Conservation (phyloP, 2,888 invertebrate species). For the Choristoneura rosaceana region DNA sequence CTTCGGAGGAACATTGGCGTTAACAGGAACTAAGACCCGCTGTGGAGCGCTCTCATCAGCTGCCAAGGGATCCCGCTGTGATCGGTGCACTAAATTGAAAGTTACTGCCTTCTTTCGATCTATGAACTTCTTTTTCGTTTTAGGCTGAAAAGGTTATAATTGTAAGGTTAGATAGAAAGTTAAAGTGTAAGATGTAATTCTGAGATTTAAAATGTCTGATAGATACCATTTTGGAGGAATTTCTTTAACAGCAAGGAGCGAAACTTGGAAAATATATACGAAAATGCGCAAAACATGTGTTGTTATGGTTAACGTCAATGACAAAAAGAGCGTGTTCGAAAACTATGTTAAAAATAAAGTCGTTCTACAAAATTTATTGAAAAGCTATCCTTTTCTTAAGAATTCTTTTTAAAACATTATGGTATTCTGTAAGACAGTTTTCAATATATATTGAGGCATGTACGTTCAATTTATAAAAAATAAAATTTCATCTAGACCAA, state of each 20-base stretch:
- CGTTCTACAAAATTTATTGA: not conserved
- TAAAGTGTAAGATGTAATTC: not conserved
- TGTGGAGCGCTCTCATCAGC: conserved; percentile 96
- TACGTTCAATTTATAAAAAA: too few species aligned
- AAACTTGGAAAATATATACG: conserved; percentile 12
- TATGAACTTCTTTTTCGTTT: conserved; percentile 93
- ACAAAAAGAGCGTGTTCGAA: conserved; percentile 24
- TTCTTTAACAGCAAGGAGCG: not conserved
- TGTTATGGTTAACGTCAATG: conserved; percentile 61
- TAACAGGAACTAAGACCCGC: conserved; percentile 90
- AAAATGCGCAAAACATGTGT: conserved; percentile 66
- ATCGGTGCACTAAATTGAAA: conserved; percentile 96
- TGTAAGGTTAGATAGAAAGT: conserved; percentile 15
- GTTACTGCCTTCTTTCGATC: conserved; percentile 96
- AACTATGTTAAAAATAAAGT: not conserved
- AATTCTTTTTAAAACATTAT: not conserved
- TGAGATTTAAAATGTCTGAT: not conserved
- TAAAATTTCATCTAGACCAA: too few species aligned
- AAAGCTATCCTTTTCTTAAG: not conserved
- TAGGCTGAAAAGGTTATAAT: conserved; percentile 81
- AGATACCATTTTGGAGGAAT: conserved; percentile 37
- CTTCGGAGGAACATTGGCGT: conserved; percentile 71
- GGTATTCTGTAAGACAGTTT: not conserved
- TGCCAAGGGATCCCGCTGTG: conserved; percentile 96
- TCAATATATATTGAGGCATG: too few species aligned